A percentile compares a stretch with the other conserved stretches of the same genome.
These are phyloP conservation scores for Teleogryllus occipitalis DNA, from an alignment of 1,140 invertebrate species.

Conservation along the genomic window DNA sequence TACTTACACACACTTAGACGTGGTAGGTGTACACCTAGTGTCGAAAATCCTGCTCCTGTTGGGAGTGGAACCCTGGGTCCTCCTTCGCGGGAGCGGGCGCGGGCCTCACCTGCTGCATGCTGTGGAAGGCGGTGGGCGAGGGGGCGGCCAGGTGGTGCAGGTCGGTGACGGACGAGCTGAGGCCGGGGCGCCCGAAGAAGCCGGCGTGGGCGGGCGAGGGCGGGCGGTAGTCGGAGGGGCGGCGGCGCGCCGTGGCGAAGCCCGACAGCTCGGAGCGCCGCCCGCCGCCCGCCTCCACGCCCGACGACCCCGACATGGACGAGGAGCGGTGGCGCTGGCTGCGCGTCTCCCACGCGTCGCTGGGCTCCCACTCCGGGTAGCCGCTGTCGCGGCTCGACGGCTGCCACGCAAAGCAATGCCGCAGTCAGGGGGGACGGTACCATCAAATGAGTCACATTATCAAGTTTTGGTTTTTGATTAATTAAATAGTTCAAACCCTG, in stretches of 20 bases:
- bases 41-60: no score
- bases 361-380: conserved; percentile 38
- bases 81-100: neutral
- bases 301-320: conserved; percentile 37
- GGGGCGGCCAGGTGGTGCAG: conserved; percentile 20
- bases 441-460: no score
- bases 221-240: conserved; percentile 29
- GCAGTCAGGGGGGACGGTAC: no score
- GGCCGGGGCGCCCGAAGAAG: conserved; percentile 35
- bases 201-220: conserved; percentile 23
- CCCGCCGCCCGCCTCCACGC: conserved; percentile 11
- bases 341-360: conserved; percentile 28
- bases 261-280: conserved; percentile 16
- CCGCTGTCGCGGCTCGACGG: conserved; percentile 36
- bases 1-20: no score
- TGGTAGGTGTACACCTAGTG: neutral
- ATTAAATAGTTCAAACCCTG: no score
- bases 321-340: conserved; percentile 39
- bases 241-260: conserved; percentile 30
- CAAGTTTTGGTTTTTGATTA: no score
- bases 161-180: conserved; percentile 46
- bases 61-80: neutral
- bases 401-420: conserved; percentile 21
- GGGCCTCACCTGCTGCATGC: conserved; percentile 36
- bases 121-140: conserved; percentile 34